Conservation (phyloP, 2,797 vertebrate species). For the Psittacula derbiana region DNA sequence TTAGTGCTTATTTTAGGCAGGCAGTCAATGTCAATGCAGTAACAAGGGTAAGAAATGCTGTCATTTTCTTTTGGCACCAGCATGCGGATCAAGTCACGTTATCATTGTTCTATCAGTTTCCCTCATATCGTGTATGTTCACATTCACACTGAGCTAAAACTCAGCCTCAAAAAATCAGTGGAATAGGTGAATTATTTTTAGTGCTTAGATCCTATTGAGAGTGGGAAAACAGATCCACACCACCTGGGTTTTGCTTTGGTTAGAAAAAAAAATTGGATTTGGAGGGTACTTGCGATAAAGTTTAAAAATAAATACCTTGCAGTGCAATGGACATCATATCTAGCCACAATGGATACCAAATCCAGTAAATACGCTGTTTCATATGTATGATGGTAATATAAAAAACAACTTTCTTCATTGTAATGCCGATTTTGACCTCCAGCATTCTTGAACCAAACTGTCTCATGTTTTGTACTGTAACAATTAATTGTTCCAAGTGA, state of each 20-base stretch:
- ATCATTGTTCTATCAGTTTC: background rate
- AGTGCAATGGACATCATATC: background rate
- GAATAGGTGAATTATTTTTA: background rate
- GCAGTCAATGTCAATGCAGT: background rate
- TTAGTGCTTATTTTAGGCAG: background rate
- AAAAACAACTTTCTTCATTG: background rate
- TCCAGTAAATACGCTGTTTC: background rate
- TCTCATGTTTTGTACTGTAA: background rate
- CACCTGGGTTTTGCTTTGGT: background rate
- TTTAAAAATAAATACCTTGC: background rate
- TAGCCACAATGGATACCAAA: background rate
- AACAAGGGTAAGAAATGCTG: background rate
- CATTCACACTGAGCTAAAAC: background rate
- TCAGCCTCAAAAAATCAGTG: background rate
- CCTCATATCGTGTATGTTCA: background rate
- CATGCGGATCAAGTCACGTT: background rate
- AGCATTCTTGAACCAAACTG: background rate
- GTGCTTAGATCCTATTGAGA: background rate
- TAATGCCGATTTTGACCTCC: background rate
- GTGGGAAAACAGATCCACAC: background rate
- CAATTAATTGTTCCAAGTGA: background rate
- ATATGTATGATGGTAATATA: background rate
- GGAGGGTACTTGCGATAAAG: background rate
- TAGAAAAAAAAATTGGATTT: background rate
- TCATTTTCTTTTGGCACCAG: background rate